phyloP scores from a whole-genome alignment of 2,888 invertebrate species.

The Esperia sulphurella region DNA sequence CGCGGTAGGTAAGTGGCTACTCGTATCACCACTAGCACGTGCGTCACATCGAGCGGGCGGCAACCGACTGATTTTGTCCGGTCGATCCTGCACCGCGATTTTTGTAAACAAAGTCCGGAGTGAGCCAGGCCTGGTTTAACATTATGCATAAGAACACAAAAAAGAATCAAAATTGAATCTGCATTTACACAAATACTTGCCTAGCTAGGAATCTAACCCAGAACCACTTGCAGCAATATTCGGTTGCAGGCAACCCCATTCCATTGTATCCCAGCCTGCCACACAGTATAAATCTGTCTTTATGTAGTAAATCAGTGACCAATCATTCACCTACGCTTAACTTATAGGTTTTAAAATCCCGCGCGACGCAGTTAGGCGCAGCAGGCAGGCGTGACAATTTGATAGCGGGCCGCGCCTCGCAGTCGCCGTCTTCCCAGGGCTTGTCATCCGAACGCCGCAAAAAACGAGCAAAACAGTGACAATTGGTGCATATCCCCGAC shows the following conservation, averaged over 20 bases:
- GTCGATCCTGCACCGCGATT: too few relatives aligned
- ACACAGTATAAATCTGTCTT: not conserved
- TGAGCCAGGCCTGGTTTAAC: too few relatives aligned
- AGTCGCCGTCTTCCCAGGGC: constrained; percentile 39
- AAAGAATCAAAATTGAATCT: too few relatives aligned
- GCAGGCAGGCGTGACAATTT: constrained; percentile 52
- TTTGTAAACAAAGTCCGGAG: too few relatives aligned
- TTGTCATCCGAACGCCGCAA: constrained; percentile 47
- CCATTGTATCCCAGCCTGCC: not conserved
- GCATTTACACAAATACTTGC: too few relatives aligned
- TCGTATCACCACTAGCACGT: too few relatives aligned
- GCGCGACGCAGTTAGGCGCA: not conserved
- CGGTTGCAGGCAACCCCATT: too few relatives aligned
- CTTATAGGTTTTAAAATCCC: constrained; percentile 5
- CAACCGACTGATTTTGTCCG: too few relatives aligned
- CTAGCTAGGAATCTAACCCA: not conserved
- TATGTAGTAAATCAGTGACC: not conserved
- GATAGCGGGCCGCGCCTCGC: constrained; percentile 38
- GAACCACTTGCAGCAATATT: not conserved
- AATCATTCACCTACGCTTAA: constrained; percentile 2
- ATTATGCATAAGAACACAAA: too few relatives aligned
- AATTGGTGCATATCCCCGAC: constrained; percentile 77
- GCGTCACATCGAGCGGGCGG: too few relatives aligned
- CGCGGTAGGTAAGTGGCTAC: too few relatives aligned
- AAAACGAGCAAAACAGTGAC: constrained; percentile 73